These are phyloP conservation scores for Epirrita christyi DNA, from an alignment of 2,888 invertebrate genomes.

Conservation along the genomic window DNA sequence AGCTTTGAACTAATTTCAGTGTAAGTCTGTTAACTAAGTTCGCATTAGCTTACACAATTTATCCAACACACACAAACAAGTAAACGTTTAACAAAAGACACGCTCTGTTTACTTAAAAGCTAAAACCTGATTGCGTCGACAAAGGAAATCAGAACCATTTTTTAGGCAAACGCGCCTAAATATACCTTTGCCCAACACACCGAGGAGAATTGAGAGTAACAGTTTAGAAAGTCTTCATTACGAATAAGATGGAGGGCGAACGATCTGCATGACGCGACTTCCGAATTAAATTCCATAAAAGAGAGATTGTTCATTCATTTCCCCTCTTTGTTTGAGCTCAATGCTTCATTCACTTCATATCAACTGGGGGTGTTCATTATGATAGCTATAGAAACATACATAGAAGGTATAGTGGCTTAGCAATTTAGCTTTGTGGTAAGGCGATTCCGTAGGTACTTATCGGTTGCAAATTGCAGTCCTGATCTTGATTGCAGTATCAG, in stretches of 20 bases:
- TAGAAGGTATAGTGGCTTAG: background rate
- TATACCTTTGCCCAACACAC: conserved; percentile 48
- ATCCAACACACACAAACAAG: no score
- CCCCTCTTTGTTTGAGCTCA: conserved; percentile 30
- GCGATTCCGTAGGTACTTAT: conserved; percentile 31
- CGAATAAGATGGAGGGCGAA: conserved; percentile 49
- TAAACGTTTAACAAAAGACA: background rate
- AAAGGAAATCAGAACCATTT: conserved; percentile 21
- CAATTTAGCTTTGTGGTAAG: conserved; percentile 37
- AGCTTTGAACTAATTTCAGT: no score
- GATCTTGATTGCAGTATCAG: conserved; percentile 31
- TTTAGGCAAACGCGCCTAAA: conserved; percentile 11
- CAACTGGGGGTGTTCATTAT: conserved; percentile 16
- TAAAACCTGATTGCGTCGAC: conserved; percentile 18
- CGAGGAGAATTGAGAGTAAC: conserved; percentile 54
- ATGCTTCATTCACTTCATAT: conserved; percentile 26
- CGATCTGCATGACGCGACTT: conserved; percentile 46
- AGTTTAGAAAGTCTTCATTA: conserved; percentile 54
- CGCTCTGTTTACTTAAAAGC: conserved; percentile 20
- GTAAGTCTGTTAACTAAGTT: no score
- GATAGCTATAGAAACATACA: background rate
- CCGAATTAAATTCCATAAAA: conserved; percentile 51
- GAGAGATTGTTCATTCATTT: conserved; percentile 44
- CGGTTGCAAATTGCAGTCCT: conserved; percentile 31
- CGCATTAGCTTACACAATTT: no score